Percentiles rank a stretch among this genome's conserved stretches.
phyloP scores from a whole-genome alignment of 2,113 vertebrate genomes.

The Larimichthys crocea region DNA sequence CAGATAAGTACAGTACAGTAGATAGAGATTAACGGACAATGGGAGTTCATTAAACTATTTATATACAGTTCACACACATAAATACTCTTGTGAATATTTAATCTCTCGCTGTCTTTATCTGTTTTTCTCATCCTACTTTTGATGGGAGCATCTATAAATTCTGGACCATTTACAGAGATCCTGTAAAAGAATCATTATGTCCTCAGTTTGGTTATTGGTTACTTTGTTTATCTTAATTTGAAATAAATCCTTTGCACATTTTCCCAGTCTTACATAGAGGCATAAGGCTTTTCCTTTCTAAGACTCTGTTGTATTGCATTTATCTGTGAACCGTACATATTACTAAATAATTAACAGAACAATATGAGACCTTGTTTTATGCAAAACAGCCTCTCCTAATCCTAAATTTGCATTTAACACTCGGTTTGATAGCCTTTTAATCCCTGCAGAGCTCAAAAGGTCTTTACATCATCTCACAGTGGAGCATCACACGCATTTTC shows the following conservation, averaged over 20 bases:
- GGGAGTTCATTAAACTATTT: not conserved
- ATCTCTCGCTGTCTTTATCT: not conserved
- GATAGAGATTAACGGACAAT: not conserved
- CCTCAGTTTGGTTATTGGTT: not conserved
- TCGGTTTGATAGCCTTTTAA: constrained; percentile 34
- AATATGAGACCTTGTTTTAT: constrained; percentile 37
- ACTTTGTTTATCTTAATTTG: not conserved
- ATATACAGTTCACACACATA: not conserved
- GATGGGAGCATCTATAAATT: not conserved
- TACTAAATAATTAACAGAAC: constrained; percentile 31
- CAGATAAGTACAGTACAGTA: not conserved
- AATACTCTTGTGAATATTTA: not conserved
- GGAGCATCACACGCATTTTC: constrained; percentile 28
- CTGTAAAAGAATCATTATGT: not conserved
- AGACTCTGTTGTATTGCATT: not conserved
- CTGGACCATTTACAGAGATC: not conserved
- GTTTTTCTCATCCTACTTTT: not conserved
- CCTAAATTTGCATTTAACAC: constrained; percentile 50
- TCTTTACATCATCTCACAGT: constrained; percentile 27
- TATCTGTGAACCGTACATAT: constrained; percentile 11
- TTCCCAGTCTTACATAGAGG: not conserved
- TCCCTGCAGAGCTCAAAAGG: constrained; percentile 19
- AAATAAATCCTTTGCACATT: not conserved
- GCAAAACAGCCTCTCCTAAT: constrained; percentile 25
- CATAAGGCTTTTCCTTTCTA: not conserved